Percentiles rank a stretch among this genome's conserved stretches.
Evolutionary conservation across 2,888 invertebrate species (phyloP).

Genomic region (Teleiodes luculella): DNA sequence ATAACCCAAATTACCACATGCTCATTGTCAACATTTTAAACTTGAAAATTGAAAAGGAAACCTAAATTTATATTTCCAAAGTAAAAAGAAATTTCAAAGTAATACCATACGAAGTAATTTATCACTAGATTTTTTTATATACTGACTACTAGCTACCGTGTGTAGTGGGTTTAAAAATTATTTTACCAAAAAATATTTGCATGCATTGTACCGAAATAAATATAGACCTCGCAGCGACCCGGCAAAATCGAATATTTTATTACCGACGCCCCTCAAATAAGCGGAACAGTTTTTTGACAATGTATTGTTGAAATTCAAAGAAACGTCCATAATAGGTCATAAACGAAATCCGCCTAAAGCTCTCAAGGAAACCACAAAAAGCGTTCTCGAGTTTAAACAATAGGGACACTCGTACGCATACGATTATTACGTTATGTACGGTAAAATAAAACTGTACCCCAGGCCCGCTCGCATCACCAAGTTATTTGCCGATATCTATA

Average conservation of each 20-base stretch:
- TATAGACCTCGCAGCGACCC: too few species aligned
- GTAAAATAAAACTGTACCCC: not conserved
- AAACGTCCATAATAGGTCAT: not conserved
- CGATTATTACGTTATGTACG: slow-evolving; percentile 11
- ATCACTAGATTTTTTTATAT: too few species aligned
- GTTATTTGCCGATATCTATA: too few species aligned
- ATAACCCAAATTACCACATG: too few species aligned
- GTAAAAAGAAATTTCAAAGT: too few species aligned
- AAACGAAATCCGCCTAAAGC: not conserved
- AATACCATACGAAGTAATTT: too few species aligned
- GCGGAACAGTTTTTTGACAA: not conserved
- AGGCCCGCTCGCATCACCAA: too few species aligned
- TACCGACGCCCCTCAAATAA: not conserved
- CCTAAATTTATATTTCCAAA: too few species aligned
- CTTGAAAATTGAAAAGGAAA: too few species aligned
- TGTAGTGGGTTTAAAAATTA: not conserved
- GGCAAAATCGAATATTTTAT: not conserved
- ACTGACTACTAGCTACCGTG: not conserved
- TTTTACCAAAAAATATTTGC: not conserved
- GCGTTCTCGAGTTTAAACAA: slow-evolving; percentile 5
- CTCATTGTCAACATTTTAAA: too few species aligned
- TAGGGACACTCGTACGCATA: slow-evolving; percentile 16
- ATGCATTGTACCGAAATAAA: too few species aligned
- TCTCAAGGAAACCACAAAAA: not conserved
- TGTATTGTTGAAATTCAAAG: slow-evolving; percentile 1